Base-by-base conservation (phyloP, 1,140 invertebrate genomes). In the Halictus rubicundus region DNA sequence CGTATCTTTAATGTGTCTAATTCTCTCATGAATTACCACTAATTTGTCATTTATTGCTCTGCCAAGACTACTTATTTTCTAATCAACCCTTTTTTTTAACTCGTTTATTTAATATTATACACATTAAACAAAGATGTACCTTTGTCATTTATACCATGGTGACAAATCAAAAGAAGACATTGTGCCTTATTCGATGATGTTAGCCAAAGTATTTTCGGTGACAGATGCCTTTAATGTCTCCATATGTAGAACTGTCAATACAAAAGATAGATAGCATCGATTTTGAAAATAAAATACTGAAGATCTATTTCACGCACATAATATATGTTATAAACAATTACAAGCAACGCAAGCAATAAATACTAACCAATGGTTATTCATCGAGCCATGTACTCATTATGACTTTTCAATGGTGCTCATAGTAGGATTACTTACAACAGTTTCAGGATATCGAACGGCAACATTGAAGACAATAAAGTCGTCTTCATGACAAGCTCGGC, bases 401-500 rank as follows among this genome's bases (percentile, higher is more conserved):
- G 78, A 84, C 68, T 83, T 59, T 7, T 66, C 52, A 39, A 49
- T 81, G 63, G 85, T 64, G 76, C 25, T 72, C 37, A 78, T 54
- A 68, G 61, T 63, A 27, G 70, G 37, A 83, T 83, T 81, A 92
- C 90, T 93, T 90, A 93, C 97, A 73, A 97, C 94, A 82, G 95
- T 95, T 88, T 96, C 95, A 14, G 95, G 94, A 89, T 96, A 95
- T 52, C 96, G 92, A 61, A 97, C 95, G 79, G 95, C 96, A 52
- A 96, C 94, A 93, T 97, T 97, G 89, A 98, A 96, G 74, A 98
- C 94, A 27, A 98, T 91, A 91, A 97, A 95, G 88, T 97, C 97
- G 86, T 95, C 94, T 68, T 95, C 93, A 65, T 94, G 94, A 89
- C 96, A 97, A 63, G 95, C 92, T 68, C 95, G 94, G 32, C 98